Evolutionary conservation across 1,140 invertebrate species (phyloP), one percentile per base, ranked within the genome.

Genomic region (Listronotus bonariensis): DNA sequence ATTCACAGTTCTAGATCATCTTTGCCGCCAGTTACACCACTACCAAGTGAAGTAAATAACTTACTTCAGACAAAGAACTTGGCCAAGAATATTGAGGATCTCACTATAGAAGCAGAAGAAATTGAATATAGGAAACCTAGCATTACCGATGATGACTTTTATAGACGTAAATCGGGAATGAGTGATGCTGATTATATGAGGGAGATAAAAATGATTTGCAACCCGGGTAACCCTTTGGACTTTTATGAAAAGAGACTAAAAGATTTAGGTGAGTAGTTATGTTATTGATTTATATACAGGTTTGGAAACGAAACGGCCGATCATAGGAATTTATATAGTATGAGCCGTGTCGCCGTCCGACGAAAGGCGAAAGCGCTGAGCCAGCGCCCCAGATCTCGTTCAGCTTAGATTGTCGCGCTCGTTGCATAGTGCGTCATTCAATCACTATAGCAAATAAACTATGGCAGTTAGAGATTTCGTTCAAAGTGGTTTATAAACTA

Each of bases 131-230:
- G 68, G 31, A 62, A 49, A 36, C 56, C 62, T 2, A 62, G 62
- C 38, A 45, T 60, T 6, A 56, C 48, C 11, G 69, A 73, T 8
- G 72, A 74, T 38, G 69, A 69, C 56, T 54, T 71, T 15, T 46
- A 67, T 12, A 38, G 69, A 14, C 46, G 73, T 38, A 55, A 46
- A 18, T 68, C 58, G 9, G 48, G 61, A 14, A 49, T 92, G 66
- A 87, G 82, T 34, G 94, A 97, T 77, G 88, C 90, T 54, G 88
- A 91, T 61, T 91, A 97, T 80, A 88, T 98, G 12, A 90, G 87
- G 38, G 92, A 94, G 76, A 83, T 99, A 70, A 82, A 86, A 78
- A 82, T 86, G 74, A 89, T 93, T 70, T 93, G 91, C 69, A 90
- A 91, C 73, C 80, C 82, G 2, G 87, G 87, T 41, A 86, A 95